These are phyloP conservation scores for Onchidella celtica DNA, from an alignment of 2,888 invertebrate species.

Conservation along the genomic window DNA sequence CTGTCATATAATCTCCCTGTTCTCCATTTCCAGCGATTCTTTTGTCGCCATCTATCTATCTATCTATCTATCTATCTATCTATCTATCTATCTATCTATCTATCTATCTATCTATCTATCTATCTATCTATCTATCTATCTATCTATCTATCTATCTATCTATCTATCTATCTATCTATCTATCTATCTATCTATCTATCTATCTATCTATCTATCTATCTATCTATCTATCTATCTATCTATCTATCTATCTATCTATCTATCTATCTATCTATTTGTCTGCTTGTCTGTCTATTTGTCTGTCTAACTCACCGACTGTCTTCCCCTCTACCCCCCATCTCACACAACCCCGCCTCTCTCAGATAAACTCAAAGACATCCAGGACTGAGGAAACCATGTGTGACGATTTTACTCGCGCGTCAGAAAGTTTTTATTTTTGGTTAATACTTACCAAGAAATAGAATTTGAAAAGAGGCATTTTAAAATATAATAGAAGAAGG, in stretches of 20 bases:
- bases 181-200: neutral
- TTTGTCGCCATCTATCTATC: neutral
- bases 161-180: neutral
- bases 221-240: neutral
- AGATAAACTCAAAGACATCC: too few relatives aligned
- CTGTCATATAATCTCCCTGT: too few relatives aligned
- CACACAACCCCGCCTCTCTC: too few relatives aligned
- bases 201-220: neutral
- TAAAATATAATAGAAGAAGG: too few relatives aligned
- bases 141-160: neutral
- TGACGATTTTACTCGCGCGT: too few relatives aligned
- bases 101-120: neutral
- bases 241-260: neutral
- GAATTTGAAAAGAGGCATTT: too few relatives aligned
- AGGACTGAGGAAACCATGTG: too few relatives aligned
- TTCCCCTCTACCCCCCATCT: too few relatives aligned
- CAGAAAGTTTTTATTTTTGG: too few relatives aligned
- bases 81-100: neutral
- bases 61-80: neutral
- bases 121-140: neutral
- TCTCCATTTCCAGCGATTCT: neutral
- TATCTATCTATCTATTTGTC: too few relatives aligned
- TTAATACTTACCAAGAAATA: too few relatives aligned
- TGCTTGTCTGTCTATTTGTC: too few relatives aligned
- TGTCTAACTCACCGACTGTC: neutral